Evolutionary conservation across 2,797 vertebrate genomes (phyloP).

Genomic region (Pangasius djambal): DNA sequence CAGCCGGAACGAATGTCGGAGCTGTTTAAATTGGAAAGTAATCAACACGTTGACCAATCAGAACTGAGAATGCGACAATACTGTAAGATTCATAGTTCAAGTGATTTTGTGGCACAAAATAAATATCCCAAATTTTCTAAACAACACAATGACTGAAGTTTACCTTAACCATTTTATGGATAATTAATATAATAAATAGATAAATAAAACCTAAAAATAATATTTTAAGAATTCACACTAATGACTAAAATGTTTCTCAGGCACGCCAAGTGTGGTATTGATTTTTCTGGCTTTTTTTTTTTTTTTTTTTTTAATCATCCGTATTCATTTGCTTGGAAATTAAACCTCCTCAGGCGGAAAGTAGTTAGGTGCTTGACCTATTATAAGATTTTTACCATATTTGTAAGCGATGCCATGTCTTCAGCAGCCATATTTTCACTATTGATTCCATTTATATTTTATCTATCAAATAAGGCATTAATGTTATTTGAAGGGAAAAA

Average conservation of each 20-base stretch:
- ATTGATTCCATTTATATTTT: conserved; percentile 37
- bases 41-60: not conserved
- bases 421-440: conserved; percentile 13
- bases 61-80: not conserved
- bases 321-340: conserved; percentile 42
- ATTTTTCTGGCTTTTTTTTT: conserved; percentile 37
- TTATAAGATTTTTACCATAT: conserved; percentile 43
- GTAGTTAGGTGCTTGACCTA: conserved; percentile 41
- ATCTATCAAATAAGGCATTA: conserved; percentile 7
- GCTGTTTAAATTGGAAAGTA: not conserved
- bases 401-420: conserved; percentile 26
- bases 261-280: conserved; percentile 52
- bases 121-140: not conserved
- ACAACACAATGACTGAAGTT: not conserved
- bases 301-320: not conserved
- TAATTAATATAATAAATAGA: conserved; percentile 22
- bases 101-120: not conserved
- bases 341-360: conserved; percentile 53
- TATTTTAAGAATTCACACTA: conserved; percentile 12
- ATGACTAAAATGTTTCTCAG: conserved; percentile 19
- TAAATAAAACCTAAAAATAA: not conserved
- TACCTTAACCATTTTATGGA: not conserved
- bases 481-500: not conserved
- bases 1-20: not conserved
- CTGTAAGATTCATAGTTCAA: not conserved